Evolutionary conservation across 2,888 invertebrate genomes (phyloP), one percentile per base, ranked within the genome.

Genomic region (Harpalus rufipes): DNA sequence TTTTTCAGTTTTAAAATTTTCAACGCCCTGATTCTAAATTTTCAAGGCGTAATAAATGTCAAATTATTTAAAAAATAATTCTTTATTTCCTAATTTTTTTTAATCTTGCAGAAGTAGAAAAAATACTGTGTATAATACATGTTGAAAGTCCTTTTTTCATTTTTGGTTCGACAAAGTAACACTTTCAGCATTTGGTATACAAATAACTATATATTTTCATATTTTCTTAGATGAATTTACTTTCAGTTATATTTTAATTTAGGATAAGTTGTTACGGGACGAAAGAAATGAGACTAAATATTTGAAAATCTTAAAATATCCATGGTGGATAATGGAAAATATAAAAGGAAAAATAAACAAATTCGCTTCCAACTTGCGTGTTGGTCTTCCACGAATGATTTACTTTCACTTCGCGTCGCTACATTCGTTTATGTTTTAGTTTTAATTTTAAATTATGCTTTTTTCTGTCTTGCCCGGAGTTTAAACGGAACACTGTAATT

Each of bases 331-430:
- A 74, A 74, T 78, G 58, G 78, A 58, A 21, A 14, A 63, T 63
- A 39, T 18, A 72, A 39, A 72, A n/a, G 10, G 44, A 72, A 72
- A 32, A 58, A 32, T 81, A 81, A 81, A 81, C 68, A 72, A 16
- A 72, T 72, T 81, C 51, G 16, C 68, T 56, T 58, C 58, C 68
- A 81, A 68, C 39, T 82, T 58, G 82, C 82, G 56, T 82, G 82
- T 32, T 39, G 25, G 61, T 61, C 59, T 79, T 80, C 61, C 21
- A 63, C 84, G 78, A 78, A 65, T 84, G 78, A 84, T 84, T 84
- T 84, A 84, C 78, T 78, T 84, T 84, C 84, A 84, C 63, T 84
- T 84, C 39, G 84, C 84, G 3, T 51, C 84, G 78, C 78, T 78
- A 84, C 63, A 83, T 83, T 82, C 82, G 82, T 44, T 74, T 82